Base-by-base conservation (phyloP, 1,140 invertebrate species). In the Adelges cooleyi region DNA sequence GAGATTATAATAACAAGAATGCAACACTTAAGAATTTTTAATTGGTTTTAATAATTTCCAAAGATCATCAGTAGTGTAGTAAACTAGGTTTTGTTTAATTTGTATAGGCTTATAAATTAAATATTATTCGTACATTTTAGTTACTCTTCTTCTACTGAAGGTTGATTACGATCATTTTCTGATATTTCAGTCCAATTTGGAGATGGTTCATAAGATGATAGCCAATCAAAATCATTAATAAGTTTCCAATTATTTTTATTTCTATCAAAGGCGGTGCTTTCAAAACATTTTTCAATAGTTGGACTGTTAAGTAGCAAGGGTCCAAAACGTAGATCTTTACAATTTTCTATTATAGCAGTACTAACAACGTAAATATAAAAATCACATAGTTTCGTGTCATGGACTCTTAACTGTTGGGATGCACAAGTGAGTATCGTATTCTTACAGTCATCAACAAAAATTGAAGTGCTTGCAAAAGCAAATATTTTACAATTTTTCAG, bases 181-280 rank as follows among this genome's bases (percentile, higher is more conserved):
- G 56, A 42, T 29, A 62, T 62, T 62, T 62, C 56, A 46, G 11
- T 46, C 56, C 56, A 62, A 48, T 62, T 62, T 48, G 56, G 56
- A 10, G 56, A 62, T 48, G 56, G 0, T 11, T 62, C 56, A 9
- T 46, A 59, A 1, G 56, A 62, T 33, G 56, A 62, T 6, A 62
- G 22, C 56, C 56, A 62, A 48, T 62, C 56, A 62, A 62, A 62
- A 9, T 62, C 56, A 62, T 62, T 62, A 18, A 62, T 33, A 27
- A 48, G 13, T 62, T 62, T 62, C 56, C 56, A 62, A 62, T 62
- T 62, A 48, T 62, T 62, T 10, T 33, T 33, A n/a, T n/a, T 29
- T 33, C n/a, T 9, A 33, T 46, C 17, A 48, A 62, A 62, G 9
- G 29, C 33, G 22, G 40, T 25, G 17, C 29, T 33, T 62, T 48